Conservation (phyloP, 2,113 vertebrate genomes). For the Ibidorhyncha struthersii region DNA sequence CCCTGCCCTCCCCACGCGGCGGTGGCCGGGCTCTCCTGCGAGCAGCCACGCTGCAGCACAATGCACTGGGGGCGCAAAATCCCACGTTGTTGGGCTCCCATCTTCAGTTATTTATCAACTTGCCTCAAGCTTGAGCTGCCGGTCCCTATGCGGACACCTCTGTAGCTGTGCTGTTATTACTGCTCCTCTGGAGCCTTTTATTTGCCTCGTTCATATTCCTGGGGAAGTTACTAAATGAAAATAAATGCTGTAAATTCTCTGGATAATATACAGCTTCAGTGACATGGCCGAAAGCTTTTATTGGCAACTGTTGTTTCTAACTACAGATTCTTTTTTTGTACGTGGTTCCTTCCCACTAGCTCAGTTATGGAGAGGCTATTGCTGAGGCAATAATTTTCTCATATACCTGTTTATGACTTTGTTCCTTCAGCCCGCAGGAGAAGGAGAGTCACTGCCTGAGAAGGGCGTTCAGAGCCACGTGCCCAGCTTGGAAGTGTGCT, state of each 20-base stretch:
- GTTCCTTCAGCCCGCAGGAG: neutral
- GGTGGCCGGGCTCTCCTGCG: neutral
- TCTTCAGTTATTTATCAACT: neutral
- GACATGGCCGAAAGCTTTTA: neutral
- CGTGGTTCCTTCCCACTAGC: neutral
- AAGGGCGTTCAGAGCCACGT: neutral
- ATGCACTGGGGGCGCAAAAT: neutral
- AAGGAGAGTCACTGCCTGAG: neutral
- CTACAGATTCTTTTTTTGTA: neutral
- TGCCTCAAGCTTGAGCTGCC: neutral
- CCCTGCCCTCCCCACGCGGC: neutral
- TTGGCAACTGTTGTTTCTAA: neutral
- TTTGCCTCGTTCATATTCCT: neutral
- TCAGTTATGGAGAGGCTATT: neutral
- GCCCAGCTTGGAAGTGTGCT: neutral
- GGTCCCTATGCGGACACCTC: accelerated
- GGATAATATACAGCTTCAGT: neutral
- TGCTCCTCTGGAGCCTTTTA: neutral
- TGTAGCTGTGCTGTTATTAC: neutral
- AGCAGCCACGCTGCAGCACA: neutral
- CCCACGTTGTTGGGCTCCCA: accelerated
- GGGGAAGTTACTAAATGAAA: neutral
- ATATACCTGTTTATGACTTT: neutral
- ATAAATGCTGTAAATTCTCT: neutral
- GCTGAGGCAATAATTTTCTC: neutral